Base-by-base conservation (phyloP, 1,140 invertebrate genomes). In the Trinorchestia longiramus region DNA sequence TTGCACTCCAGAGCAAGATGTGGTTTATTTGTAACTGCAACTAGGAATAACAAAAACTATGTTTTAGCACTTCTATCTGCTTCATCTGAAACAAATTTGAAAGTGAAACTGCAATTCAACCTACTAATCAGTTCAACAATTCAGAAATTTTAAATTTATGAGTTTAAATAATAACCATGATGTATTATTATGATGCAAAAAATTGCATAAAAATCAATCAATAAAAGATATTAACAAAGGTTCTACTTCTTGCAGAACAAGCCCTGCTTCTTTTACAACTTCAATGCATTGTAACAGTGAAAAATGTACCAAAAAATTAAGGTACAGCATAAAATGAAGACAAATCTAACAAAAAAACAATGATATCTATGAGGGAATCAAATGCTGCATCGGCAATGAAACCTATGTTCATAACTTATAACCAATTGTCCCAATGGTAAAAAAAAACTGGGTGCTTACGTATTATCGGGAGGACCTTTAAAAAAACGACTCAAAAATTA, bases 1-100 rank as follows among this genome's bases (percentile, higher is more conserved):
- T 94, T 36, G 40, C 92, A 94, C 44, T 94, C 92, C 92, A 94
- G 6, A 15, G 92, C 92, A 3, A 94, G 36, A n/a, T 94, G 92
- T 43, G 92, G 44, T 11, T 36, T 36, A 77, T 36, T 77, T 77
- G 62, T 77, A 36, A 77, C 62, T 77, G 62, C 62, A 77, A 77
- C 11, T 1, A 36, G 15, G 36, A 77, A n/a, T n/a, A n/a, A n/a
- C n/a, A n/a, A n/a, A n/a, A n/a, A n/a, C n/a, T n/a, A 3, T 77
- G 62, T 77, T 77, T 28, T 23, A 28, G 8, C 28, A 36, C 28
- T 77, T 11, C 62, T 23, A 23, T 15, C 62, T 23, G 62, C 62
- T 77, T 3, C 47, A 77, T 19, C 62, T 36, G 3, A 77, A 77
- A 3, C 36, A 3, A 77, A 36, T 77, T 36, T 1, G 28, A 23